A percentile compares a stretch with the other conserved stretches of the same genome.
These are phyloP conservation scores for Nomada fucata DNA, from an alignment of 2,888 invertebrate species.

Conservation along the genomic window DNA sequence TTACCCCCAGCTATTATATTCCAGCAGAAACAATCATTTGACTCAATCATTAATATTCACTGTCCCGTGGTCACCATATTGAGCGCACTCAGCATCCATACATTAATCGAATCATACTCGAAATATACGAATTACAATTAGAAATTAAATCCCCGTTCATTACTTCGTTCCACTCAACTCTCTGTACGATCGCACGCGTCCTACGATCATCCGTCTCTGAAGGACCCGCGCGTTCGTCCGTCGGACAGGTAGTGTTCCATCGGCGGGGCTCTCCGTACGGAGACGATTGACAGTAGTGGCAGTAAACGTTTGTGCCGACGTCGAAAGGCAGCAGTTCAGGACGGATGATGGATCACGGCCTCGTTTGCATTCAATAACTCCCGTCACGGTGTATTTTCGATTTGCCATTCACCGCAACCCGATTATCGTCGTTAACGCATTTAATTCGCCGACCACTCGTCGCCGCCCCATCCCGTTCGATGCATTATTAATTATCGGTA, in stretches of 20 bases:
- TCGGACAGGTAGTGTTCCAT: neutral
- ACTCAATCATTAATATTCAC: neutral
- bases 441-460: constrained; percentile 70
- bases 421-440: constrained; percentile 74
- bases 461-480: constrained; percentile 60
- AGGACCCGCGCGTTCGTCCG: neutral
- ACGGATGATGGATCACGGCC: constrained; percentile 70
- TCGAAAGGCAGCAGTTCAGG: constrained; percentile 62
- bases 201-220: neutral
- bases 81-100: neutral
- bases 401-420: constrained; percentile 72
- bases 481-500: constrained; percentile 74
- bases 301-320: constrained; percentile 55
- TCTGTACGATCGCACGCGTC: neutral
- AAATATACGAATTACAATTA: neutral
- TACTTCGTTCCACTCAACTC: neutral
- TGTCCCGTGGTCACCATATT: constrained; percentile 22
- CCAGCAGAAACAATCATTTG: neutral
- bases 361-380: constrained; percentile 73
- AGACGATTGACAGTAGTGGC: constrained; percentile 20
- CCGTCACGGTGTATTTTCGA: constrained; percentile 71
- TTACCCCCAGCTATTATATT: too few relatives aligned
- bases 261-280: neutral
- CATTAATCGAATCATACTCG: neutral
- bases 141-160: neutral